Percentiles rank a stretch among this genome's conserved stretches.
These are phyloP conservation scores for Antigone vipio DNA, from an alignment of 2,113 vertebrate genomes.

Conservation along the genomic window DNA sequence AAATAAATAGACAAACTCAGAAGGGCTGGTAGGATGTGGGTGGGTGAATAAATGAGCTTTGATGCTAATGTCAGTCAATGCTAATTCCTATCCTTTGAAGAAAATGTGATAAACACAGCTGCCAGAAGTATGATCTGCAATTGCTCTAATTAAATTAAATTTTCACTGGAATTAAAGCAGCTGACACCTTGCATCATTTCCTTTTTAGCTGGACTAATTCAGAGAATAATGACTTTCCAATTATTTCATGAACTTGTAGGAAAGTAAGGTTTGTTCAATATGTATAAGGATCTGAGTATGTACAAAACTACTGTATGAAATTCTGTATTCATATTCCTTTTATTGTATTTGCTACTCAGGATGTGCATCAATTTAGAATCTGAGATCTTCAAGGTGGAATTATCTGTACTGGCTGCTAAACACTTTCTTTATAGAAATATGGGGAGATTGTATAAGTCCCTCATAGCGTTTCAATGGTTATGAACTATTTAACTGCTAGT, in stretches of 20 bases:
- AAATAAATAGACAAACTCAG: conserved; percentile 40
- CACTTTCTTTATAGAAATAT: not conserved
- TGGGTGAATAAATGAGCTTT: conserved; percentile 63
- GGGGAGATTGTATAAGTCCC: not conserved
- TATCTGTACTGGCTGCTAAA: not conserved
- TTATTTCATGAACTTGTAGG: not conserved
- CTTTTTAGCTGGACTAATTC: not conserved
- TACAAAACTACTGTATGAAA: not conserved
- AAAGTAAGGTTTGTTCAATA: not conserved
- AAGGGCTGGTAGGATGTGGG: conserved; percentile 43
- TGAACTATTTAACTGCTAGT: not conserved
- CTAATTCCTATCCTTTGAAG: conserved; percentile 66
- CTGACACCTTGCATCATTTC: conserved; percentile 44
- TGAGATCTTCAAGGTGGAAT: not conserved
- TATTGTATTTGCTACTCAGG: not conserved
- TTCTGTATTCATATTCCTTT: not conserved
- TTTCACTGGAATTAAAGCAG: conserved; percentile 56
- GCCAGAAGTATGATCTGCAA: conserved; percentile 67
- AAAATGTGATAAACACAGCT: conserved; percentile 72
- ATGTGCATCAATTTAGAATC: not conserved
- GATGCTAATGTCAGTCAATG: conserved; percentile 62
- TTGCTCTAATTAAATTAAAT: conserved; percentile 72
- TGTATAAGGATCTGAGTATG: not conserved
- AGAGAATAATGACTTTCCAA: not conserved
- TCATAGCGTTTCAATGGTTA: not conserved